phyloP scores from a whole-genome alignment of 2,113 vertebrate species.

The Nyctereutes procyonoides region DNA sequence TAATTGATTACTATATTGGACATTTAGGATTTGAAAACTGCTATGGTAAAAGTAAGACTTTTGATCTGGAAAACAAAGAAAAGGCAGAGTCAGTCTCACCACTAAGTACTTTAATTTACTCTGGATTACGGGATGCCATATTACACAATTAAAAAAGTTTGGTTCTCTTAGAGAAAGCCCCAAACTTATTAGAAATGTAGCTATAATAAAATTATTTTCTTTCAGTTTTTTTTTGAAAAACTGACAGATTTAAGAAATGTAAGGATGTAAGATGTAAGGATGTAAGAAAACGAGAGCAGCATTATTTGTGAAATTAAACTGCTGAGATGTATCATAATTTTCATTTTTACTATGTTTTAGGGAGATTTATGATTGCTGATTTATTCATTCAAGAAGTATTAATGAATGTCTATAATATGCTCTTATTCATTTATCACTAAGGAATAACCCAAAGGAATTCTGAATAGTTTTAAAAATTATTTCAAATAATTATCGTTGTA shows the following conservation, averaged over 20 bases:
- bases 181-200: background rate
- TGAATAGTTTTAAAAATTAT: constrained; percentile 14
- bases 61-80: constrained; percentile 83
- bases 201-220: background rate
- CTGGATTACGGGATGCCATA: background rate
- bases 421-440: background rate
- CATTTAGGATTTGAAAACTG: constrained; percentile 82
- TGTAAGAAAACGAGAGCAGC: background rate
- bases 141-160: background rate
- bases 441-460: background rate
- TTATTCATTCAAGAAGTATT: background rate
- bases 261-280: background rate
- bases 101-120: constrained; percentile 7
- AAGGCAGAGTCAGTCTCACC: constrained; percentile 7
- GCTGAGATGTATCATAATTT: background rate
- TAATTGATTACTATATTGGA: constrained; percentile 82
- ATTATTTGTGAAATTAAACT: constrained; percentile 27
- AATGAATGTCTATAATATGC: background rate
- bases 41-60: constrained; percentile 85
- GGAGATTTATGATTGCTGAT: background rate
- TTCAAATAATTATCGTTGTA: constrained; percentile 9
- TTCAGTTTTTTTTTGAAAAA: background rate
- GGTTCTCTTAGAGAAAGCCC: background rate
- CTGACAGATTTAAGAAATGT: background rate
- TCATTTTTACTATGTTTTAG: background rate